A percentile compares a stretch with the other conserved stretches of the same genome.
These are phyloP conservation scores for Heliconius ethilla DNA, from an alignment of 2,888 invertebrate species.

Conservation along the genomic window DNA sequence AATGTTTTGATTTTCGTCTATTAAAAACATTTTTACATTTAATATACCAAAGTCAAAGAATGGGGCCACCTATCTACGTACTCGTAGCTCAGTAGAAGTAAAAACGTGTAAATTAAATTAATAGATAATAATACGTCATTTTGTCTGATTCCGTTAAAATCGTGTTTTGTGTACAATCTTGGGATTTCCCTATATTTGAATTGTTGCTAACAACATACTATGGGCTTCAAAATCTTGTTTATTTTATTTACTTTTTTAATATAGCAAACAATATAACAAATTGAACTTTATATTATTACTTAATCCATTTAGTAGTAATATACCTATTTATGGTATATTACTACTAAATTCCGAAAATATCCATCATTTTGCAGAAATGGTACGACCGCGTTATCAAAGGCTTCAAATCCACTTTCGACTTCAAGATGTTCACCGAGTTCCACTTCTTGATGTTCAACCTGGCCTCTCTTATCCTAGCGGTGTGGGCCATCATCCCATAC, in stretches of 20 bases:
- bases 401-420: conserved; percentile 87
- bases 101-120: background rate
- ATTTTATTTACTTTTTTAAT: background rate
- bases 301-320: background rate
- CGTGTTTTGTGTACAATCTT: background rate
- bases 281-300: background rate
- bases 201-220: background rate
- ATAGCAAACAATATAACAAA: background rate
- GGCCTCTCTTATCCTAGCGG: conserved; percentile 92
- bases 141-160: background rate
- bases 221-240: background rate
- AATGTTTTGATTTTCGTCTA: no score
- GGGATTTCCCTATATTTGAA: background rate
- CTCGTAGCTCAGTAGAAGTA: no score
- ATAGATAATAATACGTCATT: background rate
- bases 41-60: background rate
- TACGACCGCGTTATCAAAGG: conserved; percentile 85
- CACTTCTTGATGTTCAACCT: conserved; percentile 92
- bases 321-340: background rate
- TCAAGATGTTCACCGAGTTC: conserved; percentile 89
- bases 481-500: conserved; percentile 97
- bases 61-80: no score
- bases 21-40: background rate
- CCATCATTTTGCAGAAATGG: conserved; percentile 83
- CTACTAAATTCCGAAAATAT: background rate